A percentile compares a stretch with the other conserved stretches of the same genome.
Conservation (phyloP, 2,113 vertebrate genomes). For the Xiphorhynchus elegans region DNA sequence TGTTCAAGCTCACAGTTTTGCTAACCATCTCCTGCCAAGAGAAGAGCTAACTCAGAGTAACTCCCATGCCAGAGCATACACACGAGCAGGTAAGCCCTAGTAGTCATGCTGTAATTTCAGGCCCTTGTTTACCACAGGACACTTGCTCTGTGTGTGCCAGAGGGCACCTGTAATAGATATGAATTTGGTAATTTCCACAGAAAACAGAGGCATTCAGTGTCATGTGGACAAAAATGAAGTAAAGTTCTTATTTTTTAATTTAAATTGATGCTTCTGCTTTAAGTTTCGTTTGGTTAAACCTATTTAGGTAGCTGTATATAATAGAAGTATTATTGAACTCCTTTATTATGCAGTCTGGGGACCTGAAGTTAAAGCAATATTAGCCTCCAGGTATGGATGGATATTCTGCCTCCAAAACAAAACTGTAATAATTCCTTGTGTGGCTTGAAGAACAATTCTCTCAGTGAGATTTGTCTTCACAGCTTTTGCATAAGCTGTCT, state of each 20-base stretch:
- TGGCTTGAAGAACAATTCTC: background rate
- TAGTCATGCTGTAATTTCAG: background rate
- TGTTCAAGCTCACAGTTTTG: fast-evolving
- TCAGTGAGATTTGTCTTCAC: background rate
- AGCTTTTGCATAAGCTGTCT: background rate
- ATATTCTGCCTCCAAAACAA: background rate
- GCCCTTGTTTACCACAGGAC: background rate
- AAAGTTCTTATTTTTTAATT: background rate
- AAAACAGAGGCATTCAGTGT: background rate
- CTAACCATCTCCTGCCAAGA: fast-evolving
- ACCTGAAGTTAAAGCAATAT: background rate
- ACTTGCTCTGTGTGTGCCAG: background rate
- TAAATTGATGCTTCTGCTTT: background rate
- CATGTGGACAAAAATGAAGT: background rate
- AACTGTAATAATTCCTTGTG: background rate
- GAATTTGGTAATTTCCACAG: background rate
- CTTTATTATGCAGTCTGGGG: background rate
- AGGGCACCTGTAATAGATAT: background rate
- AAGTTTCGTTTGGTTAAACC: background rate
- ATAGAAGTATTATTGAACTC: background rate
- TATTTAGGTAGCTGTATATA: background rate
- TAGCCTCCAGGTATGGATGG: background rate
- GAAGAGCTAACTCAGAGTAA: fast-evolving
- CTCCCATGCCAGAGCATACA: background rate
- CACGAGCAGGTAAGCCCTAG: background rate